These are phyloP conservation scores for Polypterus bichir DNA, from an alignment of 2,113 vertebrate species.

Conservation along the genomic window DNA sequence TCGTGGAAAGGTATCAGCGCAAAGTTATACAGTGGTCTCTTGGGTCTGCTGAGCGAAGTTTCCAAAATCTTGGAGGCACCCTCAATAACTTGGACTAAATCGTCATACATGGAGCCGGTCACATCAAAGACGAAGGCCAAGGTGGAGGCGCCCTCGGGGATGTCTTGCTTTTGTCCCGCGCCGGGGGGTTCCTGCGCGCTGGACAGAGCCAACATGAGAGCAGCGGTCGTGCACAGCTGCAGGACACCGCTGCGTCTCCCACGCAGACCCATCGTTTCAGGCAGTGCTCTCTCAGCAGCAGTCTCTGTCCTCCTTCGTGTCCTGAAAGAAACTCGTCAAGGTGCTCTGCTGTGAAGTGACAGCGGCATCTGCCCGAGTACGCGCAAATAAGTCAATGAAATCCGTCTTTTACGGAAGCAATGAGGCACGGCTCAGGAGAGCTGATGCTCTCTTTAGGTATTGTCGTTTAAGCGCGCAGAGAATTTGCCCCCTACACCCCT, in stretches of 20 bases:
- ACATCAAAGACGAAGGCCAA: slow-evolving; percentile 97
- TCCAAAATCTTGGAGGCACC: slow-evolving; percentile 95
- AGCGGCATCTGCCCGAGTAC: slow-evolving; percentile 29
- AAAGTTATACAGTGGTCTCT: slow-evolving; percentile 83
- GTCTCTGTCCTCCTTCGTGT: slow-evolving; percentile 11
- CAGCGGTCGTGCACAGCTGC: slow-evolving; percentile 19
- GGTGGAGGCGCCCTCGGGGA: slow-evolving; percentile 87
- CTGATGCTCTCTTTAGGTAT: no score
- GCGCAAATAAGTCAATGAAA: neutral
- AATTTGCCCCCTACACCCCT: no score
- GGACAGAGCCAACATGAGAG: slow-evolving; percentile 36
- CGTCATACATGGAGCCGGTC: slow-evolving; percentile 97
- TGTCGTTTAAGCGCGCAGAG: no score
- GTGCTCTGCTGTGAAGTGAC: slow-evolving; percentile 3
- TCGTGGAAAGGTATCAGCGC: slow-evolving; percentile 93
- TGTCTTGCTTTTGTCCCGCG: slow-evolving; percentile 34
- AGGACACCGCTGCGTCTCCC: slow-evolving; percentile 12
- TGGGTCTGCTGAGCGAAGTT: slow-evolving; percentile 82
- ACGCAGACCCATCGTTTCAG: no score
- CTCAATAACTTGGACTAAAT: slow-evolving; percentile 92
- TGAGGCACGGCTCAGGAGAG: no score
- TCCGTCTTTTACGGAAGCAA: no score
- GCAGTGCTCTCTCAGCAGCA: slow-evolving; percentile 2
- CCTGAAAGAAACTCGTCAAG: slow-evolving; percentile 8
- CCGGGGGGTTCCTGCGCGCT: slow-evolving; percentile 37